Conservation (phyloP, 2,113 vertebrate species). For the Lophius piscatorius region DNA sequence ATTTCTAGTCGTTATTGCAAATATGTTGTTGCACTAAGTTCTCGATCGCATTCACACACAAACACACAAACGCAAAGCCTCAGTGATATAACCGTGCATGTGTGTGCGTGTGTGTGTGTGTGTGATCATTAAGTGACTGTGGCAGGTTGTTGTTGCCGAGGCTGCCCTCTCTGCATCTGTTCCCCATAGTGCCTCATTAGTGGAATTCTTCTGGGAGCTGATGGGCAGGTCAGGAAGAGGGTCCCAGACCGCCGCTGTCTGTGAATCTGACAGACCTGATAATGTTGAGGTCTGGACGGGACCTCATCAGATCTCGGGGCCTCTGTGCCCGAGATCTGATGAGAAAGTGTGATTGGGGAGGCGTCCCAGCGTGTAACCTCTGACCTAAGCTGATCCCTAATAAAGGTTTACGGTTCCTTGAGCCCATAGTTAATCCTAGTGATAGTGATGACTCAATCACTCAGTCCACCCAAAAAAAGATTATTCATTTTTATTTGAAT, state of each 20-base stretch:
- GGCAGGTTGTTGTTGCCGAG: constrained; percentile 73
- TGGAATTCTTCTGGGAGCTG: constrained; percentile 65
- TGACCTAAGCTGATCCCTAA: too few species aligned
- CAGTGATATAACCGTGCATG: constrained; percentile 49
- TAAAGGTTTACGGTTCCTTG: too few species aligned
- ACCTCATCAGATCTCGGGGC: constrained; percentile 50
- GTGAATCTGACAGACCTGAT: constrained; percentile 74
- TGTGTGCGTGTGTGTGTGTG: constrained; percentile 42
- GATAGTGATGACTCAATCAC: too few species aligned
- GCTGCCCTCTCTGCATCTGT: constrained; percentile 71
- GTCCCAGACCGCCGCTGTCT: constrained; percentile 64
- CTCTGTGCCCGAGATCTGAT: constrained; percentile 48
- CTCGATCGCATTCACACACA: constrained; percentile 36
- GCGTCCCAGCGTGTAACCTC: too few species aligned
- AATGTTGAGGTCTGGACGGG: constrained; percentile 64
- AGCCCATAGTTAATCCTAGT: too few species aligned
- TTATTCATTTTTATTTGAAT: too few species aligned
- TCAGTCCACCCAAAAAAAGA: too few species aligned
- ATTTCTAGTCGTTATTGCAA: too few species aligned
- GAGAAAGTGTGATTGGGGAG: constrained; percentile 29
- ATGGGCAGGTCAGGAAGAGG: constrained; percentile 67
- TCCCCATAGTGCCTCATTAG: constrained; percentile 75
- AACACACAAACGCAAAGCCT: constrained; percentile 16
- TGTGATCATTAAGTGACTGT: constrained; percentile 71
- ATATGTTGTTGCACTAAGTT: too few species aligned